phyloP scores from a whole-genome alignment of 2,888 invertebrate genomes.

The Abscondita cerata region DNA sequence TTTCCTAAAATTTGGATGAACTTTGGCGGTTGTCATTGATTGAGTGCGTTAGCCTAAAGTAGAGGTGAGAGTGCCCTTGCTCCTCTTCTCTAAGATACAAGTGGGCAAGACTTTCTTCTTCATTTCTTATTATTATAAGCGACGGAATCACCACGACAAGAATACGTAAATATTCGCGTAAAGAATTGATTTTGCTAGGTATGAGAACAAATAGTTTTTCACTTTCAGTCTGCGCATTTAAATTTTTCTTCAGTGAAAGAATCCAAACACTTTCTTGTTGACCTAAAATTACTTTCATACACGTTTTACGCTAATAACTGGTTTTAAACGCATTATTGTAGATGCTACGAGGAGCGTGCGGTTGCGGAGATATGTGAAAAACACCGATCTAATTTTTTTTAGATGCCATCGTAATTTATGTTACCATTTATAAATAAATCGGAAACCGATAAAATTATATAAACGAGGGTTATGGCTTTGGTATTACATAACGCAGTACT shows the following conservation, averaged over 20 bases:
- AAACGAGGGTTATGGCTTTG: neutral
- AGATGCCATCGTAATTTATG: neutral
- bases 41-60: slow-evolving; percentile 29
- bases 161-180: no score
- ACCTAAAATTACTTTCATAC: slow-evolving; percentile 15
- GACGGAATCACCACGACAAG: no score
- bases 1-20: slow-evolving; percentile 13
- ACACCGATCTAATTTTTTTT: neutral
- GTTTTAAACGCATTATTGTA: neutral
- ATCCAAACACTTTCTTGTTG: slow-evolving; percentile 13
- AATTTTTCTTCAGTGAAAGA: no score
- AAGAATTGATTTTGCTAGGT: no score
- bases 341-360: no score
- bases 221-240: no score
- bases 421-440: slow-evolving; percentile 4
- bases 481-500: neutral
- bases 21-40: slow-evolving; percentile 9
- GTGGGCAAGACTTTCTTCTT: slow-evolving; percentile 54
- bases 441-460: neutral
- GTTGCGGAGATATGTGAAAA: no score
- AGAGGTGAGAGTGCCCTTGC: slow-evolving; percentile 56
- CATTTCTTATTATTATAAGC: no score
- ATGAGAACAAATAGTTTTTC: no score
- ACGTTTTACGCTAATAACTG: neutral
- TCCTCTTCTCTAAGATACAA: slow-evolving; percentile 46